A percentile compares a stretch with the other conserved stretches of the same genome.
phyloP scores from a whole-genome alignment of 2,888 invertebrate genomes.

The Pinctada fucata region DNA sequence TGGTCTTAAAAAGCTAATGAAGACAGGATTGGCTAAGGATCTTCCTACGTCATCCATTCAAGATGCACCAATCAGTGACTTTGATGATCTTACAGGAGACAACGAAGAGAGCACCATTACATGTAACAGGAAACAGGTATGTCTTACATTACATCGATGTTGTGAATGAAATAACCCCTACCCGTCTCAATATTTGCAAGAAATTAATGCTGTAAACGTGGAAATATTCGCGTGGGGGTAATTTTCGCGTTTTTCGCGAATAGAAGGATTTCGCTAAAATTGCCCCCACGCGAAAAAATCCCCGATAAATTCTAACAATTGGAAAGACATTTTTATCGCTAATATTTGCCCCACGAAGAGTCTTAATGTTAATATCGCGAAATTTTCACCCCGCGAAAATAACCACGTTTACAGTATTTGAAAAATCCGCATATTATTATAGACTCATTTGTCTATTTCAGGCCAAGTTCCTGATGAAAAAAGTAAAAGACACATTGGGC shows the following conservation, averaged over 20 bases:
- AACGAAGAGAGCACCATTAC: conserved; percentile 29
- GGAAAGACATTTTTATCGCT: too few species aligned
- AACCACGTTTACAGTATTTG: too few species aligned
- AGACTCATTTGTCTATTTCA: neutral
- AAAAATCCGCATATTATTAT: too few species aligned
- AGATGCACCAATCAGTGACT: conserved; percentile 29
- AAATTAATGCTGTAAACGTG: neutral
- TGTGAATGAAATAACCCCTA: neutral
- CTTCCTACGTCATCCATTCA: conserved; percentile 20
- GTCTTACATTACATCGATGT: neutral
- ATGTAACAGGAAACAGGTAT: conserved; percentile 33
- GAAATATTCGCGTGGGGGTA: too few species aligned
- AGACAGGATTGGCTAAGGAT: conserved; percentile 29
- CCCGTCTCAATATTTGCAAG: neutral
- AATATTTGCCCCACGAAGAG: too few species aligned
- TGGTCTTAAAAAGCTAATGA: conserved; percentile 28
- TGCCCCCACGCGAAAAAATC: too few species aligned
- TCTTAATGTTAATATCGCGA: too few species aligned
- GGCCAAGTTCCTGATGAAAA: conserved; percentile 43
- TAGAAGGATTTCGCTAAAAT: too few species aligned
- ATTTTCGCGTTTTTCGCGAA: too few species aligned
- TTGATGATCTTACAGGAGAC: conserved; percentile 34
- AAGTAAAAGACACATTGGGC: conserved; percentile 38
- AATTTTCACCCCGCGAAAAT: too few species aligned
- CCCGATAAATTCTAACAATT: too few species aligned